Conservation (phyloP, 2,797 vertebrate species). For the Erithacus rubecula region DNA sequence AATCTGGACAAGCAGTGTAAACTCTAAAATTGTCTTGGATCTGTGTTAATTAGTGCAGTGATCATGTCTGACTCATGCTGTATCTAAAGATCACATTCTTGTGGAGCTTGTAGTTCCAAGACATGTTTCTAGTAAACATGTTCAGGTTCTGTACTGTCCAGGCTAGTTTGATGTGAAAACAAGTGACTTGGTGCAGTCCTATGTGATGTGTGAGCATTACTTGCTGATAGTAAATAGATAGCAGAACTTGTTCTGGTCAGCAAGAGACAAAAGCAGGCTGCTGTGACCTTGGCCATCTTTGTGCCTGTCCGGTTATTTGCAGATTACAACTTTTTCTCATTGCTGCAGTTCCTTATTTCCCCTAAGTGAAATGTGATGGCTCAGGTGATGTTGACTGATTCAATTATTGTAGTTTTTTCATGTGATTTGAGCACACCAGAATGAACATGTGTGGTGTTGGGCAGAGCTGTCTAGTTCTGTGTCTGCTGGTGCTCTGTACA, state of each 20-base stretch:
- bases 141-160: neutral
- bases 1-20: neutral
- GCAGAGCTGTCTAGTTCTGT: neutral
- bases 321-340: neutral
- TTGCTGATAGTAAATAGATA: constrained; percentile 44
- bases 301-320: neutral
- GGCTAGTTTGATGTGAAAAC: constrained; percentile 49
- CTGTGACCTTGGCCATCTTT: constrained; percentile 37
- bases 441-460: neutral
- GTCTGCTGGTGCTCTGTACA: neutral
- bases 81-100: neutral
- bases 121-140: constrained; percentile 35
- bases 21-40: neutral
- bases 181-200: neutral
- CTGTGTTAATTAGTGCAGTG: neutral
- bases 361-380: neutral
- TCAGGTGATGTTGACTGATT: constrained; percentile 2
- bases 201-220: neutral
- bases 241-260: constrained; percentile 32
- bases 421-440: neutral
- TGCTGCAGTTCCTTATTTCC: neutral
- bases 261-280: neutral
- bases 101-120: neutral
- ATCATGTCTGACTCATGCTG: neutral
- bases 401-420: neutral